Evolutionary conservation across 1,140 invertebrate genomes (phyloP), one percentile per base, ranked within the genome.

Genomic region (Asobara japonica): DNA sequence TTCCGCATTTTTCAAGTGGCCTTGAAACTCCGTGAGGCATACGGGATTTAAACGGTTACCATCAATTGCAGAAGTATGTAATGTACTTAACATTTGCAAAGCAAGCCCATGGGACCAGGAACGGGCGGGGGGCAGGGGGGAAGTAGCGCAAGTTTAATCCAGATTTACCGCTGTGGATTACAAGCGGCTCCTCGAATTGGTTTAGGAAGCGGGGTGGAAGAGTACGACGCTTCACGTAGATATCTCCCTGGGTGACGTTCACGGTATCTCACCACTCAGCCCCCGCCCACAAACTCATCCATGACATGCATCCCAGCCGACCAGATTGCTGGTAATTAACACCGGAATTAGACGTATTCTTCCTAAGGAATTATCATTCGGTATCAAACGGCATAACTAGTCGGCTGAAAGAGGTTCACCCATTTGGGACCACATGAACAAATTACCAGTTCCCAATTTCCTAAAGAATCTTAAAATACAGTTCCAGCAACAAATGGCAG

Each of bases 101-200:
- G 51, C 56, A 62, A 70, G 48, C 31, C 31, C 51, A 61, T 20
- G 33, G 36, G 56, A 45, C 51, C 74, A 27, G 60, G 70, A 72
- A 66, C 69, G 67, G 71, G n/a, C n/a, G n/a, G n/a, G n/a, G n/a
- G n/a, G n/a, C 41, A 16, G n/a, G 3, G 41, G 75, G 78, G 71
- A 72, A 73, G 70, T 48, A 60, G 74, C 69, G 74, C 70, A 77
- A 77, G 71, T 80, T 80, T 82, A 82, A 82, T 83, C 78, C 80
- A 77, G 78, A 82, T 82, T 83, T 81, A 82, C 78, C 78, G 75
- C 60, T 36, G 56, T 64, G 79, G 78, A 83, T 82, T 82, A 82
- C 79, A 75, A 68, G 69, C 25, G 22, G 41, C 65, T 76, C 72
- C n/a, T 80, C 67, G 78, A 77, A 76, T 76, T 74, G 66, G 66